phyloP scores from a whole-genome alignment of 2,797 vertebrate genomes.

The Pagetopsis macropterus region DNA sequence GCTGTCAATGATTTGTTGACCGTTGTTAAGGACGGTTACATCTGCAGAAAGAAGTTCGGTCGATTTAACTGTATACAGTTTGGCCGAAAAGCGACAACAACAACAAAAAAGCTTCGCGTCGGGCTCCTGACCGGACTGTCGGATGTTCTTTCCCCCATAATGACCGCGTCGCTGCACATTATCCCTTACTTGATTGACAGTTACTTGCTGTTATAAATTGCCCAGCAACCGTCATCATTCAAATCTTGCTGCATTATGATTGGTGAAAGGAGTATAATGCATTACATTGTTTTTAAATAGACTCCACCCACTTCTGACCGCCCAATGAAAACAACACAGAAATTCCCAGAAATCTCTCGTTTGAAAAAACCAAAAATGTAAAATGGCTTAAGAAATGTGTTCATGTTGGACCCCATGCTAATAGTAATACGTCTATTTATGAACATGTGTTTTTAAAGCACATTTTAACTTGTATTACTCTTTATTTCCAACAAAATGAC shows the following conservation, averaged over 20 bases:
- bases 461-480: neutral
- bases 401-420: neutral
- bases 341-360: neutral
- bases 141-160: too few relatives aligned
- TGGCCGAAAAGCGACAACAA: too few relatives aligned
- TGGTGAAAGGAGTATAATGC: neutral
- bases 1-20: too few relatives aligned
- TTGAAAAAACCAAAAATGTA: neutral
- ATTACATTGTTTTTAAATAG: neutral
- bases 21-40: too few relatives aligned
- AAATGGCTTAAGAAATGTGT: neutral
- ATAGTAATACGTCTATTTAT: neutral
- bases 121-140: too few relatives aligned
- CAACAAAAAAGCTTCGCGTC: too few relatives aligned
- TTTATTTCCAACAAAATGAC: neutral
- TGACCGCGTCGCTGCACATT: too few relatives aligned
- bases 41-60: too few relatives aligned
- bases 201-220: neutral
- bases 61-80: too few relatives aligned
- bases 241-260: slow-evolving; percentile 1
- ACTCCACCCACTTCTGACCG: neutral
- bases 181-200: neutral
- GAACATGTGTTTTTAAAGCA: neutral
- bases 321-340: neutral
- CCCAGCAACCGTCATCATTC: neutral